These are phyloP conservation scores for Camptogramma bilineatum DNA, from an alignment of 2,888 invertebrate species.

Conservation along the genomic window DNA sequence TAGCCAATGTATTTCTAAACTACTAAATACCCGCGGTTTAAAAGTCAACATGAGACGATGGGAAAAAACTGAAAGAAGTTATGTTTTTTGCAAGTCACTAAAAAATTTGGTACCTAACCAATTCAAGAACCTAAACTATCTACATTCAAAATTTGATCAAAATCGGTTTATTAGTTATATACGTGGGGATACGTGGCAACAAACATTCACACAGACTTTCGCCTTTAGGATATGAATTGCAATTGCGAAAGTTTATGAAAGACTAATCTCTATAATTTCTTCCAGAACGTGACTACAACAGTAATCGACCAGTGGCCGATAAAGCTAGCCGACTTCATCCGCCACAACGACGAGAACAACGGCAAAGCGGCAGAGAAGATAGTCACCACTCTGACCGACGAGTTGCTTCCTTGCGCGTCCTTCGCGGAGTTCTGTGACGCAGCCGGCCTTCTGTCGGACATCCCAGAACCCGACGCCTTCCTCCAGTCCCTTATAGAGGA, in stretches of 20 bases:
- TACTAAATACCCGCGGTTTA: too few species aligned
- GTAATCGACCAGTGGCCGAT: constrained; percentile 95
- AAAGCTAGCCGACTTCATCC: constrained; percentile 95
- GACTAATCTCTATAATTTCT: constrained; percentile 4
- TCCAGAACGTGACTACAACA: constrained; percentile 88
- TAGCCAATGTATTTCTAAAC: too few species aligned
- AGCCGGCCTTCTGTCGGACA: constrained; percentile 90
- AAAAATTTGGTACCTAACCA: too few species aligned
- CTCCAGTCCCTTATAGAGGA: constrained; percentile 65
- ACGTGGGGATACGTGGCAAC: too few species aligned
- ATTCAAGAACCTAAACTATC: too few species aligned
- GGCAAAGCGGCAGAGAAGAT: constrained; percentile 95
- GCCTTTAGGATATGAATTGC: too few species aligned
- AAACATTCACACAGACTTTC: too few species aligned
- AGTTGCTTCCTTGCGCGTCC: constrained; percentile 94
- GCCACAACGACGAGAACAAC: constrained; percentile 96
- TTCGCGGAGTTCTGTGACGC: constrained; percentile 98
- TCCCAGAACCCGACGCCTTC: constrained; percentile 87
- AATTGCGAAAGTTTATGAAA: neutral
- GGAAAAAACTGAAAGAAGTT: too few species aligned
- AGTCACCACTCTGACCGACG: constrained; percentile 93
- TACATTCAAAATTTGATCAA: too few species aligned
- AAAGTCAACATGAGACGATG: too few species aligned
- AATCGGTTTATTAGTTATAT: too few species aligned
- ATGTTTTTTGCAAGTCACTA: too few species aligned